These are phyloP conservation scores for Tragulus kanchil DNA, from an alignment of 2,113 vertebrate species.

Conservation along the genomic window DNA sequence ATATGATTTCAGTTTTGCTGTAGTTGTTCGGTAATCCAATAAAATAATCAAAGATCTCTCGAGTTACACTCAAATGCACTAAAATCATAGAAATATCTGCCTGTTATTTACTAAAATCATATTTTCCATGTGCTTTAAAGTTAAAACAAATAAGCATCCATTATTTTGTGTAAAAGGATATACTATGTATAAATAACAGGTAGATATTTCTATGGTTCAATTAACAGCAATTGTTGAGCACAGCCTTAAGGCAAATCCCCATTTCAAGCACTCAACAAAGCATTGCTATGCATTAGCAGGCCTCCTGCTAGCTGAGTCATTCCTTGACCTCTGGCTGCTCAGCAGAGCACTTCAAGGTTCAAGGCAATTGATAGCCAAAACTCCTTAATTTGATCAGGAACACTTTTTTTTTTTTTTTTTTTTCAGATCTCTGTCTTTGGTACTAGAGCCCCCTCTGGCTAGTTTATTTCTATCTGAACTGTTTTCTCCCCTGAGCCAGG, in stretches of 20 bases:
- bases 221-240: conserved; percentile 54
- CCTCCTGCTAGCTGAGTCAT: not conserved
- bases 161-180: conserved; percentile 16
- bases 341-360: not conserved
- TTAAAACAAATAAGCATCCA: not conserved
- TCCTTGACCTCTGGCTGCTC: not conserved
- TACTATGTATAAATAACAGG: not conserved
- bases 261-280: conserved; percentile 14
- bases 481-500: not conserved
- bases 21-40: not conserved
- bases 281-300: not conserved
- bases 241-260: conserved; percentile 6
- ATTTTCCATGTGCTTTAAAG: not conserved
- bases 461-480: not conserved
- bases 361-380: not conserved
- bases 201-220: conserved; percentile 50
- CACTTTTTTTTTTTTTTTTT: not conserved
- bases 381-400: not conserved
- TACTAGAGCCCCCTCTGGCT: not conserved
- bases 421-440: not conserved
- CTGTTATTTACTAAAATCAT: not conserved
- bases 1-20: not conserved
- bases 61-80: not conserved
- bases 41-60: not conserved
- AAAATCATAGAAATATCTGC: not conserved